These are phyloP conservation scores for Octonoba sinensis DNA, from an alignment of 2,888 invertebrate genomes.

Conservation along the genomic window DNA sequence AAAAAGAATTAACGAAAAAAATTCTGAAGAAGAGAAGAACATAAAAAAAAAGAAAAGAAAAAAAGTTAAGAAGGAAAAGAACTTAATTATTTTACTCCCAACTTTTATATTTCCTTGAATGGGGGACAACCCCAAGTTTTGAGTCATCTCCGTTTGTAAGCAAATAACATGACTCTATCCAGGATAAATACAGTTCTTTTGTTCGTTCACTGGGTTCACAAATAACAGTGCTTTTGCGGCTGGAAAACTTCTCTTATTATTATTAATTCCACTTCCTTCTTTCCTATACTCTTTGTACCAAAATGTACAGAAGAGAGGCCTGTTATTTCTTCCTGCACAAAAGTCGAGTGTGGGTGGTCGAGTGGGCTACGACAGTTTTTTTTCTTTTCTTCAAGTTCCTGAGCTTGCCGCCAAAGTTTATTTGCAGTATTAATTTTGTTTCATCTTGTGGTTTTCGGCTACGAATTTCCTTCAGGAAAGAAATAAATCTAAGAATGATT, in stretches of 20 bases:
- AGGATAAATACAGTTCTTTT: slow-evolving; percentile 56
- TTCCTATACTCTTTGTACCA: slow-evolving; percentile 35
- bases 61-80: slow-evolving; percentile 16
- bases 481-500: too few relatives aligned
- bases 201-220: slow-evolving; percentile 38
- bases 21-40: too few relatives aligned
- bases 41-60: slow-evolving; percentile 1
- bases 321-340: slow-evolving; percentile 36
- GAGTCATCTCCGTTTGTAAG: slow-evolving; percentile 46
- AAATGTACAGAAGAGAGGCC: slow-evolving; percentile 30
- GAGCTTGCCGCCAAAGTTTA: too few relatives aligned
- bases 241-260: slow-evolving; percentile 17
- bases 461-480: too few relatives aligned
- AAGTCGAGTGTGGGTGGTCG: slow-evolving; percentile 50
- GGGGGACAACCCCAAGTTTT: slow-evolving; percentile 39
- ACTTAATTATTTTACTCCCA: slow-evolving; percentile 49
- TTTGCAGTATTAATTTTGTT: too few relatives aligned
- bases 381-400: neutral
- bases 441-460: too few relatives aligned
- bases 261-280: neutral
- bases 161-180: slow-evolving; percentile 54
- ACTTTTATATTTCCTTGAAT: slow-evolving; percentile 35
- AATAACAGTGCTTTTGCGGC: slow-evolving; percentile 55
- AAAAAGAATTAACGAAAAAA: too few relatives aligned
- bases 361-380: neutral